Base-by-base conservation (phyloP, 2,113 vertebrate species). In the Passerina amoena region DNA sequence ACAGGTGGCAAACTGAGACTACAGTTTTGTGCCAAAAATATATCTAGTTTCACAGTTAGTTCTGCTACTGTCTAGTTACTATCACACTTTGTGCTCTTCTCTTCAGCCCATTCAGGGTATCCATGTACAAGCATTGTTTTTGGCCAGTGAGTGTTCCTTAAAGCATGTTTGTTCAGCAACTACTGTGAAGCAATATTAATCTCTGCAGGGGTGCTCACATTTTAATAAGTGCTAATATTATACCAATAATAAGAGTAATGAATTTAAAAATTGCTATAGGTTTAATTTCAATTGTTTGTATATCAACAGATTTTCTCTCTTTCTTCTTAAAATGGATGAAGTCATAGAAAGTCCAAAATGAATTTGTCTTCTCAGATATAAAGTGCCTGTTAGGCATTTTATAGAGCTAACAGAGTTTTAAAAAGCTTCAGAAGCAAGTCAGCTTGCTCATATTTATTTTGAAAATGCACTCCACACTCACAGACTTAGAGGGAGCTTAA, bases 1-100 rank as follows among this genome's bases (percentile, higher is more conserved):
- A 86, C 96, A 97, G 94, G 87, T 97, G 95, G 95, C 96, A 97
- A 96, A 97, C 93, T 96, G 87, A 97, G 93, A 97, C 93, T 96
- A 76, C 85, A 48, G 21, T 92, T 97, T 80, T 90, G 80, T 92
- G 48, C n/a, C 76, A 94, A 94, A 96, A 91, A 56, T 77, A n/a
- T 3, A 64, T 82, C 65, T 87, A 79, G 77, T 96, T 95, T 73
- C 68, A 76, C 33, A 38, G 75, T 53, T 95, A 82, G 38, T 94
- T 93, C 56, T 83, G 48, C 87, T 75, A 66, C 60, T 84, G 53
- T 37, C 60, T 93, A 37, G 91, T 73, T 82, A 54, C 54, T 51
- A 6, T 51, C 44, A n/a, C 17, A 31, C 40, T 59, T 77, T 81
- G 59, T 85, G 33, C 33, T 90, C 31, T 54, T 63, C 21, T 59